A percentile compares a stretch with the other conserved stretches of the same genome.
Evolutionary conservation across 2,113 vertebrate genomes (phyloP).

Genomic region (Protobothrops mucrosquamatus): DNA sequence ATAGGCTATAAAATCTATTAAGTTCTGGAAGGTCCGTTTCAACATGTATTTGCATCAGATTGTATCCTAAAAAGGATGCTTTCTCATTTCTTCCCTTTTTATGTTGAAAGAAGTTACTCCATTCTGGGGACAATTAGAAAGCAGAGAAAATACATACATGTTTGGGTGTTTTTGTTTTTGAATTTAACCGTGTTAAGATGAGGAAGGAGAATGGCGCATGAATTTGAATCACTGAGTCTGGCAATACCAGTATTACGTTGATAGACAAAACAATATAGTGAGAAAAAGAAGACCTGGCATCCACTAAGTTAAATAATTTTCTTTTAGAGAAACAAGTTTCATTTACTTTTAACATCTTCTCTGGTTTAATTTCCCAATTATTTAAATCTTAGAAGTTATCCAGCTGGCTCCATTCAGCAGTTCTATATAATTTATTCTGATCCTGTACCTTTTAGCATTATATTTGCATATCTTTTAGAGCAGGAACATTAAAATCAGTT

Average conservation of each 20-base stretch:
- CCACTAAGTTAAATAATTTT: conserved; percentile 9
- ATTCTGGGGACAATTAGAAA: neutral
- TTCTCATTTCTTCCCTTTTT: neutral
- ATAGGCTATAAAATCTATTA: neutral
- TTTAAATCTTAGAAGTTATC: conserved; percentile 21
- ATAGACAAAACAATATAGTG: conserved; percentile 23
- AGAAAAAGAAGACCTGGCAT: conserved; percentile 18
- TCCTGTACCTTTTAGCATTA: neutral
- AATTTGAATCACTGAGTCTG: conserved; percentile 6
- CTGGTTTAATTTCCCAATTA: conserved; percentile 23
- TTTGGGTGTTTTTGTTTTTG: neutral
- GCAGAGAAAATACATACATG: neutral
- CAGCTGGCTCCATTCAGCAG: neutral
- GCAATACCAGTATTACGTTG: neutral
- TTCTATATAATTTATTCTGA: neutral
- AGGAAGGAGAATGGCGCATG: neutral
- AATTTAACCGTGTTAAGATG: conserved; percentile 6
- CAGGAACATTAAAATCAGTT: conserved; percentile 35
- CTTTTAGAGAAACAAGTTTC: neutral
- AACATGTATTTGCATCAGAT: neutral
- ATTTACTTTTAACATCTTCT: conserved; percentile 29
- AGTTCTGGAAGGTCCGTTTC: neutral
- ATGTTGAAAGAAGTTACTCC: neutral
- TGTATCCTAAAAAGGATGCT: neutral
- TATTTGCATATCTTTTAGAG: conserved; percentile 31